Percentiles rank a stretch among this genome's conserved stretches.
phyloP scores from a whole-genome alignment of 1,140 invertebrate species.

The Arctopsyche grandis region DNA sequence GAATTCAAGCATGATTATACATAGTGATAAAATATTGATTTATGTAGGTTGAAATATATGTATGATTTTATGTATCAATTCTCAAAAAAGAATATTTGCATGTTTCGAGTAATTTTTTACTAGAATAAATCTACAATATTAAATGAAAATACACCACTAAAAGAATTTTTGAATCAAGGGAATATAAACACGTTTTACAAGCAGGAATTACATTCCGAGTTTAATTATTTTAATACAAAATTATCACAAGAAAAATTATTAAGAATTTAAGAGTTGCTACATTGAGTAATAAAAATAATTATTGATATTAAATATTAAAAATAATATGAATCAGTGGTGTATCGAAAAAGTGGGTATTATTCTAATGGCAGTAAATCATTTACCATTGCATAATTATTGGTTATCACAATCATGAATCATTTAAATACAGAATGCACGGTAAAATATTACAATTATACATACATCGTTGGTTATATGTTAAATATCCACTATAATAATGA shows the following conservation, averaged over 20 bases:
- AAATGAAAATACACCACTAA: background rate
- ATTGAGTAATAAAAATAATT: too few species aligned
- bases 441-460: constrained; percentile 48
- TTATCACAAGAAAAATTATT: too few species aligned
- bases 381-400: constrained; percentile 48
- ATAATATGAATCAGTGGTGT: constrained; percentile 31
- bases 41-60: too few species aligned
- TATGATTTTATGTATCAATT: too few species aligned
- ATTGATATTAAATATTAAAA: too few species aligned
- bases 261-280: too few species aligned
- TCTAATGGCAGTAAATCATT: constrained; percentile 54
- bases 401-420: constrained; percentile 48
- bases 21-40: too few species aligned
- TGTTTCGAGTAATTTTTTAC: background rate
- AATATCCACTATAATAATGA: constrained; percentile 38
- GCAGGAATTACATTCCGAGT: too few species aligned
- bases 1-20: too few species aligned
- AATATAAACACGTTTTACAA: background rate
- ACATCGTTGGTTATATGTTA: constrained; percentile 47
- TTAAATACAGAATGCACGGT: constrained; percentile 49
- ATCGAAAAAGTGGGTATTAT: constrained; percentile 49
- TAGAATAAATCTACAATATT: background rate
- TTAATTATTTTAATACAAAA: too few species aligned
- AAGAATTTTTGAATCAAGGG: background rate
- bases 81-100: too few species aligned